Percentiles rank a stretch among this genome's conserved stretches.
Conservation (phyloP, 2,797 vertebrate genomes). For the Coregonus sp. region DNA sequence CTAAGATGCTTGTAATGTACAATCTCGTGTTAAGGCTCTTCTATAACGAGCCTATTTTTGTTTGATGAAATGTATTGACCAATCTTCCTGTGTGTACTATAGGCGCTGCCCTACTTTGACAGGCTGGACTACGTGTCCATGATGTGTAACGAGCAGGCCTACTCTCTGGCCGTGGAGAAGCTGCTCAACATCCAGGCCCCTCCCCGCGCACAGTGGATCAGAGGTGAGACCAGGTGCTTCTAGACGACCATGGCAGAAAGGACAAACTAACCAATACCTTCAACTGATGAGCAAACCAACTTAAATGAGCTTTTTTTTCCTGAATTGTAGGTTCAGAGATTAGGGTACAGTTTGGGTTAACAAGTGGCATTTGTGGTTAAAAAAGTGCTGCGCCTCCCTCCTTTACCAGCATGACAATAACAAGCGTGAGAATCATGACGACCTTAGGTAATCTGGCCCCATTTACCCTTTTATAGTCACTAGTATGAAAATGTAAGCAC, state of each 20-base stretch:
- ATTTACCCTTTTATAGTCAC: neutral
- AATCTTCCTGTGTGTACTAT: conserved; percentile 20
- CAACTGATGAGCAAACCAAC: neutral
- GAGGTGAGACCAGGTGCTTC: conserved; percentile 73
- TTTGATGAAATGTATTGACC: too few relatives aligned
- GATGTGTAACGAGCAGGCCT: conserved; percentile 96
- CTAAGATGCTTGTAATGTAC: too few relatives aligned
- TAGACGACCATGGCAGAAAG: neutral
- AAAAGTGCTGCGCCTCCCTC: too few relatives aligned
- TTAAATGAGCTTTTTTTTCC: too few relatives aligned
- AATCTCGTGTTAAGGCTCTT: neutral
- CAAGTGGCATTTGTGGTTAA: too few relatives aligned
- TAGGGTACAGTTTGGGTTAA: too few relatives aligned
- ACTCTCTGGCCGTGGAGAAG: conserved; percentile 91
- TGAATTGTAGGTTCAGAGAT: too few relatives aligned
- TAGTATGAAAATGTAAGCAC: too few relatives aligned
- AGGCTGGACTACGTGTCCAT: conserved; percentile 95
- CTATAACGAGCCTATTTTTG: neutral
- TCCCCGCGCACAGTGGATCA: conserved; percentile 89
- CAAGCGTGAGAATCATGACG: neutral
- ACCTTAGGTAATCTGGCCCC: too few relatives aligned
- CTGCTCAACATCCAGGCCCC: conserved; percentile 91
- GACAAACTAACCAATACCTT: neutral
- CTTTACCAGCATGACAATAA: neutral
- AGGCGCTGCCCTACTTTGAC: conserved; percentile 96